Base-by-base conservation (phyloP, 2,888 invertebrate genomes). In the Mycalesis mineus region DNA sequence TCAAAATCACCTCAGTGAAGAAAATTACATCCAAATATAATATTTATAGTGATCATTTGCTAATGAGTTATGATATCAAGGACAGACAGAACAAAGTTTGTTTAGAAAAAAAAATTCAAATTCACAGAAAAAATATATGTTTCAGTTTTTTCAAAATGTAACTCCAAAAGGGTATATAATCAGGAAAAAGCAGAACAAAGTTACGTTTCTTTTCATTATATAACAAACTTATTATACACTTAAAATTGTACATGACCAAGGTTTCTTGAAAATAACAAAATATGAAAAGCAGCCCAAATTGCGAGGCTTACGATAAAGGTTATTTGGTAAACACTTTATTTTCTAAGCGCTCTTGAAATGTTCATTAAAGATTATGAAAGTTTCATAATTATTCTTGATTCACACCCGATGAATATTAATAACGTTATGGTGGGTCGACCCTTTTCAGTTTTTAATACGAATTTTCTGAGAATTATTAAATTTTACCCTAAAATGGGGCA, bases 351-450 rank as follows among this genome's bases (percentile, higher is more conserved):
- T 39, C 49, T 37, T 13, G 28, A 39, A 49, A 28, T 28, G 8
- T 49, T 49, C 36, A 49, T 49, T 39, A 28, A 37, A 49, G 28
- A 49, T 49, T 49, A 49, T 28, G 28, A 37, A 39, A 39, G 22
- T 39, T 39, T 39, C 49, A 28, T 39, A 37, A 49, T 49, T 49
- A 49, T 39, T 39, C 49, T 39, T 39, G 37, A 49, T 39, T 49
- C 28, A 39, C 37, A 49, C 49, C 28, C 8, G 22, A 37, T 49
- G 49, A 49, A 49, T 49, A 49, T 39, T 49, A 49, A 49, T 49
- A 28, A 22, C 22, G 13, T 49, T 39, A 49, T 22, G 48, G 48
- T 29, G 13, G 13, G 28, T 28, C 37, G 39, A 49, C 49, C 49
- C 49, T 39, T 49, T 39, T 49, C 49, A 22, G 13, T 37, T 37